Percentiles rank a stretch among this genome's conserved stretches.
Conservation (phyloP, 1,140 invertebrate genomes). For the Lordiphosa stackelbergi region DNA sequence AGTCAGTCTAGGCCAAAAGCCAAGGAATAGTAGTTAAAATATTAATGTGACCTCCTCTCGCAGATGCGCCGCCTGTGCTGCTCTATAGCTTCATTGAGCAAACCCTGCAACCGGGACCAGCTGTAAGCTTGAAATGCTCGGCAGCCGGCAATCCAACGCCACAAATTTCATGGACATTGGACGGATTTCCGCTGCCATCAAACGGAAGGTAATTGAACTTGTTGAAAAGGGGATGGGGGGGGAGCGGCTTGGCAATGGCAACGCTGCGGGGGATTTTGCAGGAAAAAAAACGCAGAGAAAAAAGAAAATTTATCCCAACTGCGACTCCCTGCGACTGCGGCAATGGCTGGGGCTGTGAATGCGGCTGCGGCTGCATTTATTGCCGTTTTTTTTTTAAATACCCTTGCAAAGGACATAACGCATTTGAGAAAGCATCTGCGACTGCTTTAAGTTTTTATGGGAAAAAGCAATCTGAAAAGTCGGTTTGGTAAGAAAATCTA, state of each 20-base stretch:
- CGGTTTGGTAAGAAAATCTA: too few species aligned
- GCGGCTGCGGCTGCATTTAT: conserved; percentile 59
- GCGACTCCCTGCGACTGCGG: conserved; percentile 40
- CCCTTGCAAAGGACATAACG: not conserved
- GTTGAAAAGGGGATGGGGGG: conserved; percentile 45
- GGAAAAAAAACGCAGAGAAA: conserved; percentile 10
- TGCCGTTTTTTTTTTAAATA: conserved; percentile 25
- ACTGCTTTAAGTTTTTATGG: too few species aligned
- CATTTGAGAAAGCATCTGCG: too few species aligned
- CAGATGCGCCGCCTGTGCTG: conserved; percentile 89
- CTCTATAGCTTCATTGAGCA: conserved; percentile 90
- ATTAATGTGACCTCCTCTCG: conserved; percentile 63
- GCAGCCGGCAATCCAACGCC: conserved; percentile 92
- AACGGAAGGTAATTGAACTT: conserved; percentile 83
- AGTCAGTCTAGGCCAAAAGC: conserved; percentile 43
- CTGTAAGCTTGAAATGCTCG: conserved; percentile 90
- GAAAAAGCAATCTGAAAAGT: too few species aligned
- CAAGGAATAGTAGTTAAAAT: conserved; percentile 41
- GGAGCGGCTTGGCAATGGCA: conserved; percentile 49
- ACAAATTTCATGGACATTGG: conserved; percentile 87
- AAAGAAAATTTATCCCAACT: conserved; percentile 45
- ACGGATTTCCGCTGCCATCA: conserved; percentile 86
- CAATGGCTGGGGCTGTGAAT: conserved; percentile 32
- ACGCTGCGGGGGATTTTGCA: conserved; percentile 47
- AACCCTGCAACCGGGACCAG: conserved; percentile 89